These are phyloP conservation scores for Platysternon megacephalum DNA, from an alignment of 2,113 vertebrate genomes.

Conservation along the genomic window DNA sequence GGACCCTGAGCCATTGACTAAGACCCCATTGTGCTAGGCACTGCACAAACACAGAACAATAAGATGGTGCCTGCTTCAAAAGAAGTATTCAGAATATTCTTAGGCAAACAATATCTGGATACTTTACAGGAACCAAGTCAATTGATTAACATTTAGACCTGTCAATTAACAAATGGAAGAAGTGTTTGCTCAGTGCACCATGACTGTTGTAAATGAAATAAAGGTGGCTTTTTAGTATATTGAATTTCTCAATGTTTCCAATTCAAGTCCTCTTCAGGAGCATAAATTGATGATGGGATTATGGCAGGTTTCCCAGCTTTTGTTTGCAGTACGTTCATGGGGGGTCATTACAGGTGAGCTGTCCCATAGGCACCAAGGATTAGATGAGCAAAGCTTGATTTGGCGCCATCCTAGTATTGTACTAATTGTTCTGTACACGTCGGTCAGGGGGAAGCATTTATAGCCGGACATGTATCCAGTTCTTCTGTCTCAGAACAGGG, in stretches of 20 bases:
- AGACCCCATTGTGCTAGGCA: background rate
- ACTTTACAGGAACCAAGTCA: background rate
- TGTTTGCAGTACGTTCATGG: background rate
- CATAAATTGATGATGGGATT: background rate
- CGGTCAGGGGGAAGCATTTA: background rate
- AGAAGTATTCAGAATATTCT: background rate
- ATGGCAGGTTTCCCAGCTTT: background rate
- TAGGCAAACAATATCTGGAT: background rate
- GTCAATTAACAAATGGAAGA: background rate
- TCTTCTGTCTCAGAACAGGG: background rate
- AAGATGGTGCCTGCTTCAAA: background rate
- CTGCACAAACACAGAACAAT: background rate
- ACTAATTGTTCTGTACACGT: background rate
- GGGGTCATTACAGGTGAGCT: background rate
- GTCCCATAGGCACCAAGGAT: background rate
- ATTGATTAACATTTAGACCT: background rate
- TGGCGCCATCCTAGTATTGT: background rate
- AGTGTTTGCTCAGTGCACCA: background rate
- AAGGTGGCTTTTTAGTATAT: background rate
- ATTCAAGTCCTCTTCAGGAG: background rate
- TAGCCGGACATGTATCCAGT: background rate
- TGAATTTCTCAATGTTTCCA: background rate
- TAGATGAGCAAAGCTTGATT: background rate
- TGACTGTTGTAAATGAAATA: background rate
- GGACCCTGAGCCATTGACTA: background rate